A percentile compares a stretch with the other conserved stretches of the same genome.
Conservation (phyloP, 1,140 invertebrate species). For the Drosophila nigrodunni region DNA sequence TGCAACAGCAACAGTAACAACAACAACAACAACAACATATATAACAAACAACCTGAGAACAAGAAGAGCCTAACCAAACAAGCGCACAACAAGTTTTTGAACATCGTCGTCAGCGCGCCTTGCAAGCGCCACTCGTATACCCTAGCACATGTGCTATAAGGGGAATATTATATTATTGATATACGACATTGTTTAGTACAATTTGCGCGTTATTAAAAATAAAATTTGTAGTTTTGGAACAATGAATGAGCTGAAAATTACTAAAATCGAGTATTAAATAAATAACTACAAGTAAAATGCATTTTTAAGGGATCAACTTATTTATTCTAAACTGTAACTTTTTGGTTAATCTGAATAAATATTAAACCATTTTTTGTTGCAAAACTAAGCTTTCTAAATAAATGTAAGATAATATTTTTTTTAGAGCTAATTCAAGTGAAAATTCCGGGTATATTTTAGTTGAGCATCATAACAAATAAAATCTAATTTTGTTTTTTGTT, state of each 20-base stretch:
- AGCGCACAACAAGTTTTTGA: constrained; percentile 67
- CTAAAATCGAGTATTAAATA: too few relatives aligned
- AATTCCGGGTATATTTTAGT: background rate
- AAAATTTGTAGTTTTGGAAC: too few relatives aligned
- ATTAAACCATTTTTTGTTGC: too few relatives aligned
- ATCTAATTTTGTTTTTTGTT: constrained; percentile 30
- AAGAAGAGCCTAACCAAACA: constrained; percentile 66
- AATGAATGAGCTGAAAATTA: too few relatives aligned
- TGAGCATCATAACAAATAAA: background rate
- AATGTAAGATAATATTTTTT: background rate
- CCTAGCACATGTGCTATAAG: background rate
- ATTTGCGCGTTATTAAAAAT: background rate
- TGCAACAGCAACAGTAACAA: constrained; percentile 22
- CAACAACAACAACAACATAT: constrained; percentile 16
- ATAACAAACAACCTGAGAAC: constrained; percentile 36
- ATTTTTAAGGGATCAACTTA: too few relatives aligned
- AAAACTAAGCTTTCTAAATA: too few relatives aligned
- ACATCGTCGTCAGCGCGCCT: constrained; percentile 42
- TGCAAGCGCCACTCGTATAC: constrained; percentile 19
- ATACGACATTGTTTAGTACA: too few relatives aligned
- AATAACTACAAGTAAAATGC: too few relatives aligned
- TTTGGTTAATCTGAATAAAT: too few relatives aligned
- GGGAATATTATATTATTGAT: background rate
- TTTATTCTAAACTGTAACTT: too few relatives aligned
- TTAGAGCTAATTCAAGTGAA: background rate